Conservation (phyloP, 2,888 invertebrate genomes). For the Craniophora ligustri region DNA sequence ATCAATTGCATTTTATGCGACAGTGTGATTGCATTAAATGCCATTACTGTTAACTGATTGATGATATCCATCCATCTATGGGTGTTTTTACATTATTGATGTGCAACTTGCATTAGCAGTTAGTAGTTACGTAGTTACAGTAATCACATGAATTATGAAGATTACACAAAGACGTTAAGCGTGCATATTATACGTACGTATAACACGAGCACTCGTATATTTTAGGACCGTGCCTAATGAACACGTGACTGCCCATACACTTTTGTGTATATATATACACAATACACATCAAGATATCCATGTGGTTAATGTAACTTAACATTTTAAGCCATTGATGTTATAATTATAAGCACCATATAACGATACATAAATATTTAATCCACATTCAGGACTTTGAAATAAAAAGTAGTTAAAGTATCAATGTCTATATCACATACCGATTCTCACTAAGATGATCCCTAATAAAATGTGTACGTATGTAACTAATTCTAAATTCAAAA, state of each 20-base stretch:
- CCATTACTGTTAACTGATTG: constrained; percentile 16
- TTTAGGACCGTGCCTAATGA: neutral
- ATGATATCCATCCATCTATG: constrained; percentile 21
- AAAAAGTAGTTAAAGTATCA: constrained; percentile 36
- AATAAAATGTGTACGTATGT: constrained; percentile 21
- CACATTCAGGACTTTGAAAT: constrained; percentile 26
- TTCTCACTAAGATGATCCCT: constrained; percentile 23
- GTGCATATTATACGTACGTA: neutral
- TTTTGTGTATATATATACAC: neutral
- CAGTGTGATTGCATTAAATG: constrained; percentile 6
- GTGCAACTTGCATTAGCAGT: constrained; percentile 32
- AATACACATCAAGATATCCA: neutral
- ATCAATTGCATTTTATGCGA: constrained; percentile 1
- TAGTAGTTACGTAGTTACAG: constrained; percentile 24
- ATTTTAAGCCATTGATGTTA: constrained; percentile 26
- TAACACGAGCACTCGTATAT: neutral
- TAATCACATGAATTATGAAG: constrained; percentile 33
- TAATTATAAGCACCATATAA: constrained; percentile 46
- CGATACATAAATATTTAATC: constrained; percentile 21
- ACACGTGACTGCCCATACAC: neutral
- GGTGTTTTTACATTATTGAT: constrained; percentile 24
- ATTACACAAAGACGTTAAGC: neutral
- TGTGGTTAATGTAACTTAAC: constrained; percentile 16
- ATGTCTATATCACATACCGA: constrained; percentile 47
- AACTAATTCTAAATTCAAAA: constrained; percentile 25